Base-by-base conservation (phyloP, 2,113 vertebrate genomes). In the Calyptommatus sinebrachiatus region DNA sequence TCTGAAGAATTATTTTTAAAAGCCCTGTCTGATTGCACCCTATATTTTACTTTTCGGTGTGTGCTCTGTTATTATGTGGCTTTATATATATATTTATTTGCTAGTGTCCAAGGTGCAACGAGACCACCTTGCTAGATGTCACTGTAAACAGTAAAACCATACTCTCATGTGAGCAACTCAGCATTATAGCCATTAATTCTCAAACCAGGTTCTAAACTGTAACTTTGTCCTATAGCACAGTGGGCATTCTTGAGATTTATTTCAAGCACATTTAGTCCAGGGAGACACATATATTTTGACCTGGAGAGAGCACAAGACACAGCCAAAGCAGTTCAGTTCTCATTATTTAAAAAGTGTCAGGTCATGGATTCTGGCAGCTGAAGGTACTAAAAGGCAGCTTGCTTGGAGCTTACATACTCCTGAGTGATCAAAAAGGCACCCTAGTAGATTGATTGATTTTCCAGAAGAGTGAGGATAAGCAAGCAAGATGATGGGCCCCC, bases 331-430 rank as follows among this genome's bases (percentile, higher is more conserved):
- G 78, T 31, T 62, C 0, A 35, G 0, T 53, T 85, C 78, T 74
- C 10, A 41, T 75, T 77, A 24, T 67, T 68, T 71, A 72, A 82
- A 82, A 79, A n/a, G 41, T 6, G 73, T 87, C 63, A 45, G 20
- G 41, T 46, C 46, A 72, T 7, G 66, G 68, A 3, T 68, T 11
- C 0, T 63, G 46, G 28, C 83, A 82, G 71, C 79, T 50, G 9
- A 83, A 88, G 82, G 70, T 60, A 22, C 35, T 62, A 71, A 67
- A 73, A 12, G 78, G 12, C 35, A 89, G 45, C 28, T 76, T 22
- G 73, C 1, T 86, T 18, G 82, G 70, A 85, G 73, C 16, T 12
- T 48, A 0, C 48, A 12, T 71, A 29, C 11, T 77, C 45, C 67
- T 80, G 78, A 41, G 3, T 67, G 28, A 79, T 48, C 21, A 84